Conservation (phyloP, 1,140 invertebrate genomes). For the Apis cerana region DNA sequence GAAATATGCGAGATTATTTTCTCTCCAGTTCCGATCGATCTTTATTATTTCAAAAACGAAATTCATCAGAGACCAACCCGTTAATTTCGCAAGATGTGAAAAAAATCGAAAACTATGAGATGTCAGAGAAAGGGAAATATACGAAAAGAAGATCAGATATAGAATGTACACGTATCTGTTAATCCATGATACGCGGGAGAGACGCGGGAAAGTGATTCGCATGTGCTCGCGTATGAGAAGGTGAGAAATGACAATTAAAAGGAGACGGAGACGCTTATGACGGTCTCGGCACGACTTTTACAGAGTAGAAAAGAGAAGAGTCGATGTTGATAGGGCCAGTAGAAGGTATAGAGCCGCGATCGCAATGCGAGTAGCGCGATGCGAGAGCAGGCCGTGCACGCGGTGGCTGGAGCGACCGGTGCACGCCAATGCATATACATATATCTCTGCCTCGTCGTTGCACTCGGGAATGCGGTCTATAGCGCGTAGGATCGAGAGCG, state of each 20-base stretch:
- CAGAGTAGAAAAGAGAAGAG: neutral
- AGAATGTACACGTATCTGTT: too few relatives aligned
- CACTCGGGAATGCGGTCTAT: slow-evolving; percentile 69
- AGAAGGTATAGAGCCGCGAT: slow-evolving; percentile 33
- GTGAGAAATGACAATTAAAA: slow-evolving; percentile 12
- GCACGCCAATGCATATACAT: slow-evolving; percentile 71
- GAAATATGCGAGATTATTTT: slow-evolving; percentile 34
- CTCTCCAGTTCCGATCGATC: neutral
- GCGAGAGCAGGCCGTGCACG: slow-evolving; percentile 6
- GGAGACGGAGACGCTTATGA: neutral
- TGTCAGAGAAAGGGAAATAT: too few relatives aligned
- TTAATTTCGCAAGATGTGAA: too few relatives aligned
- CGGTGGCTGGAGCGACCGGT: slow-evolving; percentile 58
- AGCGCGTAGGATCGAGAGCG: slow-evolving; percentile 70
- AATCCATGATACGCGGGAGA: neutral
- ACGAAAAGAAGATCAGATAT: neutral
- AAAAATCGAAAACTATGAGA: too few relatives aligned
- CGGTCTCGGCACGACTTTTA: neutral
- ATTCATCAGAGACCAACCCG: too few relatives aligned
- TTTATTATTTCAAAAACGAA: slow-evolving; percentile 52
- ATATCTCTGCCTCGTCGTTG: slow-evolving; percentile 68
- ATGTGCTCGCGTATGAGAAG: neutral
- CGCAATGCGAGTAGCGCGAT: slow-evolving; percentile 31
- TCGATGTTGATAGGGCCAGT: slow-evolving; percentile 8
- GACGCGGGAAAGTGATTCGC: neutral